Evolutionary conservation across 2,113 vertebrate species (phyloP).

Genomic region (Ctenodactylus gundi): DNA sequence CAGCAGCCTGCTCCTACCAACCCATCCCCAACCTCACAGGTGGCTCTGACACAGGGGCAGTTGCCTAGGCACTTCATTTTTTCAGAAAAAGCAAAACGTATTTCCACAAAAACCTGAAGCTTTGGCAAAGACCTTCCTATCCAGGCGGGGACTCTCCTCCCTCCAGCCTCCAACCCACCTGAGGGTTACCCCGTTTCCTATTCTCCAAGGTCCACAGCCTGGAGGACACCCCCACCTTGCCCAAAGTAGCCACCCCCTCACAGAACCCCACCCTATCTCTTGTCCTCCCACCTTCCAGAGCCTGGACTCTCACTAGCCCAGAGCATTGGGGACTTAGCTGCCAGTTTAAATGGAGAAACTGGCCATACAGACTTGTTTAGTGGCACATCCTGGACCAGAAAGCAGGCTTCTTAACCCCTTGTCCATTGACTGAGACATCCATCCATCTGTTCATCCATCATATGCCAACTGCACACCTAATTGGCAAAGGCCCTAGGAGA

Average conservation of each 20-base stretch:
- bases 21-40: fast-evolving
- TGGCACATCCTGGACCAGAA: neutral
- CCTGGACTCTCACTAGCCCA: fast-evolving
- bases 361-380: neutral
- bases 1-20: fast-evolving
- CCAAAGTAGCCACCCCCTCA: neutral
- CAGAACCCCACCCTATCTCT: neutral
- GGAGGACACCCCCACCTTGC: fast-evolving
- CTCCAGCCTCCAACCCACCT: neutral
- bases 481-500: neutral
- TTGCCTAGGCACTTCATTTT: neutral
- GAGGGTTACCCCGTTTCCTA: neutral
- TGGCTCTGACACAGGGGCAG: neutral
- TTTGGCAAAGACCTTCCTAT: neutral
- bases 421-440: neutral
- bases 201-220: too few relatives aligned
- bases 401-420: neutral
- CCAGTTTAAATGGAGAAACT: neutral
- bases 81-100: neutral
- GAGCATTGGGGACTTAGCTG: neutral
- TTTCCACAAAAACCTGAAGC: neutral
- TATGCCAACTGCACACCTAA: neutral
- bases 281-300: neutral
- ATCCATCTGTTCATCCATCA: neutral
- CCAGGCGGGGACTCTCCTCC: fast-evolving